phyloP scores from a whole-genome alignment of 2,888 invertebrate genomes.

The Limnephilus rhombicus region DNA sequence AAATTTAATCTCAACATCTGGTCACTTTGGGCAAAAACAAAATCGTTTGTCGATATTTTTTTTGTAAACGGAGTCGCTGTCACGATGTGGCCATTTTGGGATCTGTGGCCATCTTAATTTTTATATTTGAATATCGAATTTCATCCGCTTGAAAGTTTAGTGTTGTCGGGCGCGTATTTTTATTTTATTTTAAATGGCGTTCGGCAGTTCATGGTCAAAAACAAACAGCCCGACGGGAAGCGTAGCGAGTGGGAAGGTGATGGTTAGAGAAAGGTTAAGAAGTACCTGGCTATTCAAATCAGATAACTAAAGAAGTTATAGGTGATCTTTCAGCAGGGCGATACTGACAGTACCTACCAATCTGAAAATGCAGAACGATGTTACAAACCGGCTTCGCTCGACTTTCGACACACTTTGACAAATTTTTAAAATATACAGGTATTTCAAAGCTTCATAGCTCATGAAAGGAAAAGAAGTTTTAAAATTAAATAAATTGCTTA shows the following conservation, averaged over 20 bases:
- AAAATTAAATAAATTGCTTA: neutral
- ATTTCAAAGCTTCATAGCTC: neutral
- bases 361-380: too few relatives aligned
- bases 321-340: too few relatives aligned
- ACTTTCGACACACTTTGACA: neutral
- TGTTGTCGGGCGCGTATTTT: neutral
- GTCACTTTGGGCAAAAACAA: conserved; percentile 1
- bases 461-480: neutral
- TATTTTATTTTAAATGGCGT: neutral
- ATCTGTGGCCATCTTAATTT: neutral
- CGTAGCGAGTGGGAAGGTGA: too few relatives aligned
- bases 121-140: neutral
- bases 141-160: neutral
- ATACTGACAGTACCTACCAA: too few relatives aligned
- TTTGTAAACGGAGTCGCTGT: neutral
- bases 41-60: neutral
- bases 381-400: too few relatives aligned
- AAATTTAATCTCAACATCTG: neutral
- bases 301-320: too few relatives aligned
- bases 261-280: too few relatives aligned
- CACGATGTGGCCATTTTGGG: neutral
- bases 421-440: neutral
- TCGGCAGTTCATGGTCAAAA: neutral
- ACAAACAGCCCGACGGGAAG: too few relatives aligned
- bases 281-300: too few relatives aligned